Conservation (phyloP, 2,113 vertebrate genomes). For the Camelus dromedarius region DNA sequence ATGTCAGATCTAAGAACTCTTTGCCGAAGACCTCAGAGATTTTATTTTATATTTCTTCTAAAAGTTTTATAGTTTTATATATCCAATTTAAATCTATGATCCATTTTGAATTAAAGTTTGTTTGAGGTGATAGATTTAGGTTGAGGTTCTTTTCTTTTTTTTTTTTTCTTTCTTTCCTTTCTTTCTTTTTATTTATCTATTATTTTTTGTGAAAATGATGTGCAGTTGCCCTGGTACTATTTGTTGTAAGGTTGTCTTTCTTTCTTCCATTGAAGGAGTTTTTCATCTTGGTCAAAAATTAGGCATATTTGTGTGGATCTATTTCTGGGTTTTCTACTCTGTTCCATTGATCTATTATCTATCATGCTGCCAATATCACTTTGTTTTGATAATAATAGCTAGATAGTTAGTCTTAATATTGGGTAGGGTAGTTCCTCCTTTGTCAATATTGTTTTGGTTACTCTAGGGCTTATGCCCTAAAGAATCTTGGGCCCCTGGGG, state of each 20-base stretch:
- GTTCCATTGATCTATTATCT: background rate
- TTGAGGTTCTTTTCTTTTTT: background rate
- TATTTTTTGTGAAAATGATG: too few species aligned
- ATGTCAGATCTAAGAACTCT: background rate
- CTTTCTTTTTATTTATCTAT: too few species aligned
- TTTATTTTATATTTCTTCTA: background rate
- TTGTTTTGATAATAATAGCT: background rate
- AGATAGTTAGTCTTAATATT: background rate
- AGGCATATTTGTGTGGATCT: background rate
- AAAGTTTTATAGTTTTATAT: background rate
- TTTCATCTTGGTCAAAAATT: background rate
- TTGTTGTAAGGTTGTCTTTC: background rate
- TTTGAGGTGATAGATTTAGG: background rate
- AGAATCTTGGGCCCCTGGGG: background rate
- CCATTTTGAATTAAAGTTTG: background rate
- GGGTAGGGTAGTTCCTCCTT: background rate
- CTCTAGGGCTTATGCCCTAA: background rate
- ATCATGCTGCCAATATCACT: background rate
- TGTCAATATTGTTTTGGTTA: background rate
- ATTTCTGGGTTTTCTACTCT: background rate
- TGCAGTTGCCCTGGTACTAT: background rate
- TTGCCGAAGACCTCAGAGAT: background rate
- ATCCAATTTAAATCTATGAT: background rate
- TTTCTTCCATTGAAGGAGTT: background rate
- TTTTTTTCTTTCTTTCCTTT: background rate